Evolutionary conservation across 2,113 vertebrate genomes (phyloP).

Genomic region (Clarias macrocephalus): DNA sequence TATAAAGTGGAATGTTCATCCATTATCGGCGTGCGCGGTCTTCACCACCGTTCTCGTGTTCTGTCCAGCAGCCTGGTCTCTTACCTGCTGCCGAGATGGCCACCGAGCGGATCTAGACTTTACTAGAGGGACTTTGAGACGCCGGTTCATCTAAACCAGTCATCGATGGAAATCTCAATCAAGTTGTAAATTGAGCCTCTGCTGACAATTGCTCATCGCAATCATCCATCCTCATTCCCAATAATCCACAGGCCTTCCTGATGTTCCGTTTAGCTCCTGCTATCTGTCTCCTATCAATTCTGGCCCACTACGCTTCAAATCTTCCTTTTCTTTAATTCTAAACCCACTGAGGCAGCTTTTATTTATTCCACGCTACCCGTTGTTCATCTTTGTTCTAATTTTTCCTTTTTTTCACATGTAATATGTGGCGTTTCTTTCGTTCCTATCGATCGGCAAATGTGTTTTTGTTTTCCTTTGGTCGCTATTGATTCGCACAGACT

Average conservation of each 20-base stretch:
- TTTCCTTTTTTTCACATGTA: conserved; percentile 18
- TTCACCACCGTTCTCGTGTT: no score
- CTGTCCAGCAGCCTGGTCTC: not conserved
- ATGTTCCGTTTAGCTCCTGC: conserved; percentile 17
- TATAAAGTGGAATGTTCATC: no score
- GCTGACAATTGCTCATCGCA: conserved; percentile 12
- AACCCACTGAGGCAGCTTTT: not conserved
- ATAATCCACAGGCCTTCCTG: conserved; percentile 6
- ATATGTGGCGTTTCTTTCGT: conserved; percentile 9
- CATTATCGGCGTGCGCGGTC: no score
- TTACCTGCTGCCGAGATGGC: not conserved
- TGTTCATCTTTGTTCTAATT: conserved; percentile 20
- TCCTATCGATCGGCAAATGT: conserved; percentile 48
- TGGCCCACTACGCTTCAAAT: conserved; percentile 7
- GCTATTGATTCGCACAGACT: conserved; percentile 34
- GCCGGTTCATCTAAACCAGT: conserved; percentile 41
- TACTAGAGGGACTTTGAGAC: not conserved
- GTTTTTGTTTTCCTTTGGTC: conserved; percentile 48
- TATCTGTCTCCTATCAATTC: conserved; percentile 7
- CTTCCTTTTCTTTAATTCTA: conserved; percentile 29
- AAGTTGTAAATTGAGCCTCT: conserved; percentile 10
- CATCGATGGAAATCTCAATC: conserved; percentile 36
- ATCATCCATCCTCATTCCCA: conserved; percentile 9
- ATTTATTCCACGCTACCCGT: not conserved
- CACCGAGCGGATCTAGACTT: not conserved